phyloP scores from a whole-genome alignment of 1,140 invertebrate genomes.

The Ptiloglossa arizonensis region DNA sequence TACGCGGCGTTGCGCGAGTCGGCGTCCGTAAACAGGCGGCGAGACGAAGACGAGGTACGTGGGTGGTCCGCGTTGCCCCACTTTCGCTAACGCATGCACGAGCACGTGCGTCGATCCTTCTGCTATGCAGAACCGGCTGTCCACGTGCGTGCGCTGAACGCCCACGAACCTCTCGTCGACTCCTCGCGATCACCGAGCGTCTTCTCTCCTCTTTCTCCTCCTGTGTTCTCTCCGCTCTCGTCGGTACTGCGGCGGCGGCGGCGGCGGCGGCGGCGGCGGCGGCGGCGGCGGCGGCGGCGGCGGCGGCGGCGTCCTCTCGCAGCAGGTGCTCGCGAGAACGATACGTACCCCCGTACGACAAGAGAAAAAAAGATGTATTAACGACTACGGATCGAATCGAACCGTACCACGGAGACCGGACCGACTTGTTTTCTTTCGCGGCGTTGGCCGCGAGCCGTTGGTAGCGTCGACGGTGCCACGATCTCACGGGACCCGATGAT shows the following conservation, averaged over 20 bases:
- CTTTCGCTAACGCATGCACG: slow-evolving; percentile 68
- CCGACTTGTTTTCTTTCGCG: not conserved
- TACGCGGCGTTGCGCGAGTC: slow-evolving; percentile 3
- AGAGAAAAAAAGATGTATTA: slow-evolving; percentile 2
- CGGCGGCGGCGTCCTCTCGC: not conserved
- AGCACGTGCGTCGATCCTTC: slow-evolving; percentile 59
- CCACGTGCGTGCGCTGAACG: slow-evolving; percentile 49
- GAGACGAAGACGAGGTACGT: slow-evolving; percentile 31
- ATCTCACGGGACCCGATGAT: too few relatives aligned
- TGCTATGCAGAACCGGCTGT: slow-evolving; percentile 39
- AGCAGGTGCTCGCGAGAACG: slow-evolving; percentile 13
- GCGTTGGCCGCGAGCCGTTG: too few relatives aligned
- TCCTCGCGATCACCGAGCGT: not conserved
- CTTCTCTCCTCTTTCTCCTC: not conserved
- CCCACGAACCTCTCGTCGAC: not conserved
- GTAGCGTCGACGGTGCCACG: too few relatives aligned
- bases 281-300: not conserved
- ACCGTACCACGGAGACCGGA: not conserved
- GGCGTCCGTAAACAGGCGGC: not conserved
- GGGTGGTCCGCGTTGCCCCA: slow-evolving; percentile 65
- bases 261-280: not conserved
- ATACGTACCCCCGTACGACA: not conserved
- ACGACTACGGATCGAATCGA: not conserved
- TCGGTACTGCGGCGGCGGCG: not conserved
- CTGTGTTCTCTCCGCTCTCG: not conserved